These are phyloP conservation scores for Heteropelma amictum DNA, from an alignment of 2,888 invertebrate genomes.

Conservation along the genomic window DNA sequence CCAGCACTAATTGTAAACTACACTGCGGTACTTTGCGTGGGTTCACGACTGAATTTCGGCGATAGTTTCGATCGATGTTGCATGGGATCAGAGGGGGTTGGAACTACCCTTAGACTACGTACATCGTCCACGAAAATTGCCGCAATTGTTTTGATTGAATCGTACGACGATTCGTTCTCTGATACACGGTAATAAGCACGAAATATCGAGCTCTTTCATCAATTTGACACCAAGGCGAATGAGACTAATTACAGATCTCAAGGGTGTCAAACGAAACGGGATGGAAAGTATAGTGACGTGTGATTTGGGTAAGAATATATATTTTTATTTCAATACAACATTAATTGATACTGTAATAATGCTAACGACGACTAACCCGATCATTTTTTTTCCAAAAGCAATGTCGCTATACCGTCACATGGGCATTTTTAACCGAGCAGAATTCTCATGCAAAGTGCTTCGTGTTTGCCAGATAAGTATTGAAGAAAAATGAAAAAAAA, in stretches of 20 bases:
- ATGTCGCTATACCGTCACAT: too few relatives aligned
- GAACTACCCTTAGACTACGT: not conserved
- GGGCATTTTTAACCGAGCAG: too few relatives aligned
- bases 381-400: too few relatives aligned
- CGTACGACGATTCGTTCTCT: not conserved
- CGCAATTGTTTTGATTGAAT: not conserved
- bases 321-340: too few relatives aligned
- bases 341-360: too few relatives aligned
- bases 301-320: too few relatives aligned
- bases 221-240: not conserved
- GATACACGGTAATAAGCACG: not conserved
- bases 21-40: not conserved
- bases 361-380: too few relatives aligned
- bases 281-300: too few relatives aligned
- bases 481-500: too few relatives aligned
- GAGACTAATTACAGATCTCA: not conserved
- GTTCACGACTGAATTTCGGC: not conserved
- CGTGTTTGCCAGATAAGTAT: too few relatives aligned
- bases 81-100: not conserved
- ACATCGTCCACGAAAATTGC: not conserved
- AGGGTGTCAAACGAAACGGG: not conserved
- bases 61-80: conserved; percentile 16
- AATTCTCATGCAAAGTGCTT: too few relatives aligned
- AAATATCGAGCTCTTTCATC: not conserved
- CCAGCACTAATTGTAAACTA: conserved; percentile 9